phyloP scores from a whole-genome alignment of 37 sponge, comb jelly and placozoan species.

The Dysidea cf. avara region DNA sequence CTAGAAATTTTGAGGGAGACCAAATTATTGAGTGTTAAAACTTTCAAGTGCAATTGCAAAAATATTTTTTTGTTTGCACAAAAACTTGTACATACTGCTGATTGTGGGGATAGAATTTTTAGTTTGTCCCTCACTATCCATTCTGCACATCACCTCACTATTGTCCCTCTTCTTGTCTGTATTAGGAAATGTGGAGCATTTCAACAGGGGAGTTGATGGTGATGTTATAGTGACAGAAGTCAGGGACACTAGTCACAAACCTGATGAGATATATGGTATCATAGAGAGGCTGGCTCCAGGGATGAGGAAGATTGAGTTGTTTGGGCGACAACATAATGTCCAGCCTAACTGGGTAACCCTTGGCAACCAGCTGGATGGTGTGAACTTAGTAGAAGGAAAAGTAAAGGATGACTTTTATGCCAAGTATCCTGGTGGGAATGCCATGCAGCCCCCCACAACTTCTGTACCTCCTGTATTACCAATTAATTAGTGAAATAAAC shows the following conservation, averaged over 20 bases:
- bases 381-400: constrained; percentile 57
- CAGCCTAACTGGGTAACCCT: constrained; percentile 98
- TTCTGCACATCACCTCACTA: too few relatives aligned
- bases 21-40: not conserved
- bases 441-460: too few relatives aligned
- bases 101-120: not conserved
- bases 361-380: constrained; percentile 93
- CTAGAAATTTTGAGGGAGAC: not conserved
- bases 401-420: constrained; percentile 45
- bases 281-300: constrained; percentile 92
- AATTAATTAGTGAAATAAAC: too few relatives aligned
- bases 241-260: constrained; percentile 90
- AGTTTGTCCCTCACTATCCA: too few relatives aligned
- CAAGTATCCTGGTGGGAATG: constrained; percentile 71
- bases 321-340: constrained; percentile 91
- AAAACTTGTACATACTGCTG: too few relatives aligned
- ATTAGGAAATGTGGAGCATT: not conserved
- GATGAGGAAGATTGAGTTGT: constrained; percentile 86
- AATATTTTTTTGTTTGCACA: too few relatives aligned
- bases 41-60: too few relatives aligned
- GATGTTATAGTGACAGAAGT: constrained; percentile 96
- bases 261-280: constrained; percentile 95
- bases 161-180: not conserved
- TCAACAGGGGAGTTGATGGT: constrained; percentile 85
- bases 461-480: too few relatives aligned